Conservation (phyloP, 2,888 invertebrate genomes). For the Amphipoea oculea region DNA sequence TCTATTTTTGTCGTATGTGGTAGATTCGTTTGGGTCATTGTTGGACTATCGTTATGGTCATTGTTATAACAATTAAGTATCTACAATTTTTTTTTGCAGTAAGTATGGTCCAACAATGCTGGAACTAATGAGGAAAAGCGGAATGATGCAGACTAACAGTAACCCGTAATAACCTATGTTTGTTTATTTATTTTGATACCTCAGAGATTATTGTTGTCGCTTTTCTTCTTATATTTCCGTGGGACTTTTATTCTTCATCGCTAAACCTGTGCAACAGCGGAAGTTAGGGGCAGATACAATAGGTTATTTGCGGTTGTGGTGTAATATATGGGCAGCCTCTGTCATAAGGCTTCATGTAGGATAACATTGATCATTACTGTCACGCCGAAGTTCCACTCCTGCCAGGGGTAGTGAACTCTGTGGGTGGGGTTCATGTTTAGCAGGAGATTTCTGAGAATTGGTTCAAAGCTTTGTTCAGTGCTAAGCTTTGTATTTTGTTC, state of each 20-base stretch:
- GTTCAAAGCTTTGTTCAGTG: neutral
- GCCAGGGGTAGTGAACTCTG: conserved; percentile 1
- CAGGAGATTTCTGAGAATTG: neutral
- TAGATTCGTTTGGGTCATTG: neutral
- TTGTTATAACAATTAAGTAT: too few species aligned
- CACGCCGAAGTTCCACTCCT: neutral
- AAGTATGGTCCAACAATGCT: neutral
- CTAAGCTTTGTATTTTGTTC: neutral
- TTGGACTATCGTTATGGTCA: neutral
- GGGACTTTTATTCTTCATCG: neutral
- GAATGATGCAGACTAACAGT: neutral
- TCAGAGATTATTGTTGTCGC: too few species aligned
- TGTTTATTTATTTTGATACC: neutral
- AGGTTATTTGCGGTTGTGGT: neutral
- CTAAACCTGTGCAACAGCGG: neutral
- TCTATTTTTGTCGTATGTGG: neutral
- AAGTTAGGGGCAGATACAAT: neutral
- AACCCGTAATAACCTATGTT: neutral
- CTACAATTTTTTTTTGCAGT: neutral
- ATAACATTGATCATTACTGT: neutral
- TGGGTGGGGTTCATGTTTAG: neutral
- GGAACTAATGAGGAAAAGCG: neutral
- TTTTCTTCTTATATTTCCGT: neutral
- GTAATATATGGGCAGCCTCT: neutral
- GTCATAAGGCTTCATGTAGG: neutral